Evolutionary conservation across 2,888 invertebrate species (phyloP).

Genomic region (Hanleya hanleyi): DNA sequence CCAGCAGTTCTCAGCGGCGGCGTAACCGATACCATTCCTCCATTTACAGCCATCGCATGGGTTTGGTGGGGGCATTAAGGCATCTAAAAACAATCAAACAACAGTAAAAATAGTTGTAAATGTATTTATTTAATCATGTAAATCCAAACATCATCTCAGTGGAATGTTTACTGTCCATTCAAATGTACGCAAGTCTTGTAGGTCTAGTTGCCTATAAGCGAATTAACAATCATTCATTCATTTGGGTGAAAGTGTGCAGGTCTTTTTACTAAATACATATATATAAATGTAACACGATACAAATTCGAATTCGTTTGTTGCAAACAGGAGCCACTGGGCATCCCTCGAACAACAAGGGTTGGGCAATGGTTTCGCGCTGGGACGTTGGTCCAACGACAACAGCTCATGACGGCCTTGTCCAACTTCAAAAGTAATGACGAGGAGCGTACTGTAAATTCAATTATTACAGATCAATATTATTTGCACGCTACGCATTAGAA

Average conservation of each 20-base stretch:
- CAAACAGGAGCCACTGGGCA: background rate
- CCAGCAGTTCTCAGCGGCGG: background rate
- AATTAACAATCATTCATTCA: too few relatives aligned
- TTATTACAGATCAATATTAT: too few relatives aligned
- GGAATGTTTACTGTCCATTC: too few relatives aligned
- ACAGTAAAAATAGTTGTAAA: background rate
- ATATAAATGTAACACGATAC: background rate
- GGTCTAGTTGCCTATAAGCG: too few relatives aligned
- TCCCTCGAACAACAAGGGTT: background rate
- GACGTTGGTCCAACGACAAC: background rate
- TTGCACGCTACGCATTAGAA: too few relatives aligned
- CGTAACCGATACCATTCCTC: background rate
- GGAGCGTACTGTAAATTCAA: too few relatives aligned
- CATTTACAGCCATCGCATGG: background rate
- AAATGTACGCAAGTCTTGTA: too few relatives aligned
- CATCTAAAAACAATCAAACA: background rate
- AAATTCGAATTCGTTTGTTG: background rate
- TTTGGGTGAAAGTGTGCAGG: too few relatives aligned
- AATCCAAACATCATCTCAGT: too few relatives aligned
- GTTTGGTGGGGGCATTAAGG: background rate
- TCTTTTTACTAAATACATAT: background rate
- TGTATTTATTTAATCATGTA: background rate
- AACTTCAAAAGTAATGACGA: too few relatives aligned
- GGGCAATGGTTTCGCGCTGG: background rate
- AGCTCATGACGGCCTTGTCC: too few relatives aligned